Evolutionary conservation across 2,888 invertebrate genomes (phyloP).

Genomic region (Saturnia pavonia): DNA sequence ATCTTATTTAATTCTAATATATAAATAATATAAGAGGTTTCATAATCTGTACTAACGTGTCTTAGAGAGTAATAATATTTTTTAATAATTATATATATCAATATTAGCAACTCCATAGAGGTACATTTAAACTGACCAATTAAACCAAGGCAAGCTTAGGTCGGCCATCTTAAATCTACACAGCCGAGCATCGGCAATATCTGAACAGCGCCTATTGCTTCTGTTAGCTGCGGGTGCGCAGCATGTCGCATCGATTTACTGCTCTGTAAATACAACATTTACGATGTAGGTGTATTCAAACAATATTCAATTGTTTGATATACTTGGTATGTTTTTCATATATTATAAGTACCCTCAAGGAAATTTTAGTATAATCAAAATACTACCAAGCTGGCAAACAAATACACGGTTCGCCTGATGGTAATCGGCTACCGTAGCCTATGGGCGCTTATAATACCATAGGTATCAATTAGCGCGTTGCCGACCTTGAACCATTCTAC

Average conservation of each 20-base stretch:
- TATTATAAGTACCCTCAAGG: no score
- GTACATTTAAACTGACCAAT: conserved; percentile 60
- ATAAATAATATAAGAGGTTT: neutral
- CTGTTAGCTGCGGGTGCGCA: conserved; percentile 42
- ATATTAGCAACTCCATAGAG: conserved; percentile 44
- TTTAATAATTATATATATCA: neutral
- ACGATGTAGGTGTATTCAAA: neutral
- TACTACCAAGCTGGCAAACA: no score
- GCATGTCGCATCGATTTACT: conserved; percentile 52
- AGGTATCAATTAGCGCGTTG: no score
- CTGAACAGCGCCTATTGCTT: conserved; percentile 68
- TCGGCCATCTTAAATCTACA: conserved; percentile 78
- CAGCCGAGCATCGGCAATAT: conserved; percentile 77
- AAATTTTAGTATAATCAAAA: no score
- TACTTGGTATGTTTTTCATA: neutral
- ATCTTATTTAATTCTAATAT: neutral
- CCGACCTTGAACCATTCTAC: no score
- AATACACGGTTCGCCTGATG: no score
- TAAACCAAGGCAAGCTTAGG: conserved; percentile 79
- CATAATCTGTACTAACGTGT: neutral
- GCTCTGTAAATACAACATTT: conserved; percentile 52
- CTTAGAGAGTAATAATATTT: neutral
- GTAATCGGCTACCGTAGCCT: no score
- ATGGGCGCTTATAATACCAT: no score
- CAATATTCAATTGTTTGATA: neutral